Conservation (phyloP, 2,113 vertebrate species). For the Ia io region DNA sequence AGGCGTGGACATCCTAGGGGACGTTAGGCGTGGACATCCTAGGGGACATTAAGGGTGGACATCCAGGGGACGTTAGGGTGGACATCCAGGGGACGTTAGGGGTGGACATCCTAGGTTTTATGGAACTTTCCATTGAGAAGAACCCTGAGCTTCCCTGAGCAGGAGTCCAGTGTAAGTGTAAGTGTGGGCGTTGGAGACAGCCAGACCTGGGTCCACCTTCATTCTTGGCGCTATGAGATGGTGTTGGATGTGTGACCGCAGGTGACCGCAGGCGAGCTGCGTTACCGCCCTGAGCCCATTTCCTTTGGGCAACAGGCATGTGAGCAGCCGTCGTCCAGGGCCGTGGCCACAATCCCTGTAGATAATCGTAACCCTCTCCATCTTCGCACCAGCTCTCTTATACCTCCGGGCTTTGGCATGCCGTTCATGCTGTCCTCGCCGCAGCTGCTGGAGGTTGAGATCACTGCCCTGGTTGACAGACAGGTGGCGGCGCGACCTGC, state of each 20-base stretch:
- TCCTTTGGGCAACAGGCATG: no score
- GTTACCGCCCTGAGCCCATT: not conserved
- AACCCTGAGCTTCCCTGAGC: not conserved
- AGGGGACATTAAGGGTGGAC: not conserved
- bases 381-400: not conserved
- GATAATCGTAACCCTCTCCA: accelerated
- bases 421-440: accelerated
- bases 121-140: not conserved
- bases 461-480: not conserved
- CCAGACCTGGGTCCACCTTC: not conserved
- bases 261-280: not conserved
- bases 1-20: not conserved
- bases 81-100: not conserved
- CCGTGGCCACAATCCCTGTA: no score
- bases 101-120: not conserved
- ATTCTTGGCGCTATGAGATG: not conserved
- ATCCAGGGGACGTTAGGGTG: not conserved
- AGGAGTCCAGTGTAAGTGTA: not conserved
- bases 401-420: accelerated
- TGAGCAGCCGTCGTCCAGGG: not conserved
- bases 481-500: not conserved
- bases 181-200: not conserved
- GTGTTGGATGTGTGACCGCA: accelerated
- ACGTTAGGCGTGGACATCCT: not conserved
- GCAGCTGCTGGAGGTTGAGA: not conserved